These are phyloP conservation scores for Cyanoliseus patagonus DNA, from an alignment of 2,113 vertebrate species.

Conservation along the genomic window DNA sequence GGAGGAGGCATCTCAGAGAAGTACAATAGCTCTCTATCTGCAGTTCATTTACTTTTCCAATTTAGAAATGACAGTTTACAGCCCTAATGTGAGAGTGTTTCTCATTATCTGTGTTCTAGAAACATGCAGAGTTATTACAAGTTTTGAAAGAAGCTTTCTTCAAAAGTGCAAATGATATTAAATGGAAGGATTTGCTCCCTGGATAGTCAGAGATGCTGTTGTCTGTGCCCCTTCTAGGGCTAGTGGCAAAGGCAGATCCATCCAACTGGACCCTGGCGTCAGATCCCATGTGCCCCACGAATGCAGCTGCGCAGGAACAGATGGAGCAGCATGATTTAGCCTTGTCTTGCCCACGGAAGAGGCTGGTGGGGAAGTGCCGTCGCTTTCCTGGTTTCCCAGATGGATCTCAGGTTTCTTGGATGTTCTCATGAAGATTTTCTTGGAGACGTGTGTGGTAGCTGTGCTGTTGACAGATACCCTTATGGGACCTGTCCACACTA, in stretches of 20 bases:
- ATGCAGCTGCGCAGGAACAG: not conserved
- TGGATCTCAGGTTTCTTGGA: not conserved
- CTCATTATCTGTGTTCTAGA: not conserved
- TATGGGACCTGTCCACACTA: not conserved
- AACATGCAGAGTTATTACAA: not conserved
- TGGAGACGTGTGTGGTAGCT: not conserved
- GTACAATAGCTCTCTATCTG: not conserved
- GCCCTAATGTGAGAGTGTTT: not conserved
- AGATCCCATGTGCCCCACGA: accelerated
- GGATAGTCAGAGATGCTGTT: not conserved
- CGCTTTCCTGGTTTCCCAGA: not conserved
- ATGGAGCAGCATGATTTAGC: not conserved
- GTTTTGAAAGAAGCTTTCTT: slow-evolving; percentile 23
- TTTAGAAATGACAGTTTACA: slow-evolving; percentile 45
- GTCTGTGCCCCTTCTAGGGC: accelerated
- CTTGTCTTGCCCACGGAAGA: not conserved
- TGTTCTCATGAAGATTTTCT: not conserved
- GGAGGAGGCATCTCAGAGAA: not conserved
- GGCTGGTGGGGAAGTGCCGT: accelerated
- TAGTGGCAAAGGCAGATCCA: not conserved
- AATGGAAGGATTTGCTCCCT: not conserved
- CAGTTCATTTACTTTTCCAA: slow-evolving; percentile 18
- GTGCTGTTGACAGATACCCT: not conserved
- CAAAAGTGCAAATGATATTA: not conserved
- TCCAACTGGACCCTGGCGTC: not conserved